Evolutionary conservation across 1,140 invertebrate species (phyloP).

Genomic region (Eueides isabella): DNA sequence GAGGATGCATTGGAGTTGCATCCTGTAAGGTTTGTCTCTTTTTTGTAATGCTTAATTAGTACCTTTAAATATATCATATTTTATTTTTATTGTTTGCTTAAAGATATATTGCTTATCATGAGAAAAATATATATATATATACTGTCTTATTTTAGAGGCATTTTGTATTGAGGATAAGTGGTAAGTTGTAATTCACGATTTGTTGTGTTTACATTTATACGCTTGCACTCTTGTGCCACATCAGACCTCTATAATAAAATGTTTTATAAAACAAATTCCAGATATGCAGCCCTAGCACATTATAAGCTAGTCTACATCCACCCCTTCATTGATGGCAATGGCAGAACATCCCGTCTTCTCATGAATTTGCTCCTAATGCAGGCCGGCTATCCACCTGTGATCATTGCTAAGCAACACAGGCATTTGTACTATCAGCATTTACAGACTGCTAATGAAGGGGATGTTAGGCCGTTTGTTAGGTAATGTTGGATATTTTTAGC

Average conservation of each 20-base stretch:
- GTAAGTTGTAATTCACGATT: too few relatives aligned
- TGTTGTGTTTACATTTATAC: too few relatives aligned
- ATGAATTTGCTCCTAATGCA: constrained; percentile 99
- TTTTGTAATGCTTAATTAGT: background rate
- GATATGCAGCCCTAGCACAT: constrained; percentile 96
- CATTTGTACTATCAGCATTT: constrained; percentile 93
- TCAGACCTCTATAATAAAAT: too few relatives aligned
- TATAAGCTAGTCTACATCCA: constrained; percentile 98
- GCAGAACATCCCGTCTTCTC: constrained; percentile 94
- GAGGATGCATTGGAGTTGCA: constrained; percentile 92
- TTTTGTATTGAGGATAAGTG: too few relatives aligned
- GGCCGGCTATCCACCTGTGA: constrained; percentile 98
- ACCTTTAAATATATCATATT: background rate
- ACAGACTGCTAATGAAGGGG: constrained; percentile 95
- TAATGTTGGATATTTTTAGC: constrained; percentile 33
- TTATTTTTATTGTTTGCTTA: background rate
- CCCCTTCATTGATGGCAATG: constrained; percentile 96
- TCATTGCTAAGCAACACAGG: constrained; percentile 94
- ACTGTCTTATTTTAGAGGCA: too few relatives aligned
- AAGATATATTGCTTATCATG: too few relatives aligned
- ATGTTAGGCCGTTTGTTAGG: constrained; percentile 95
- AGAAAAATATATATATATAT: too few relatives aligned
- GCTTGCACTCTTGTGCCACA: too few relatives aligned
- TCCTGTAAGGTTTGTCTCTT: constrained; percentile 88
- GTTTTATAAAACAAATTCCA: too few relatives aligned